Conservation (phyloP, 2,888 invertebrate genomes). For the Fragum fragum region DNA sequence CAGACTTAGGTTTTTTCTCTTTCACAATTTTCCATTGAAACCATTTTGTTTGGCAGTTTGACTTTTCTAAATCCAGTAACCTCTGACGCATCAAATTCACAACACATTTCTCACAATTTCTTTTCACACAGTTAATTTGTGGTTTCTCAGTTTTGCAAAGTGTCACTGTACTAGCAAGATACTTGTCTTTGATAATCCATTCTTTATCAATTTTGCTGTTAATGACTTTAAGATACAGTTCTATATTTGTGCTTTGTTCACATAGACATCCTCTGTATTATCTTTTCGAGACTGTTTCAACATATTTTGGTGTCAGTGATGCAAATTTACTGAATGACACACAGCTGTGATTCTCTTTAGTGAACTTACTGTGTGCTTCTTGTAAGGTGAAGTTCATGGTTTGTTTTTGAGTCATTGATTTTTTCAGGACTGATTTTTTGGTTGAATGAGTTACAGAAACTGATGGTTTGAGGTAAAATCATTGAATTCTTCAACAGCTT, state of each 20-base stretch:
- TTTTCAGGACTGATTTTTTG: conserved; percentile 22
- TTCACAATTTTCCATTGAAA: conserved; percentile 28
- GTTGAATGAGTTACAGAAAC: conserved; percentile 26
- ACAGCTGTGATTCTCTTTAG: conserved; percentile 10
- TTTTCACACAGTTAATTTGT: conserved; percentile 33
- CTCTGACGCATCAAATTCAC: conserved; percentile 4
- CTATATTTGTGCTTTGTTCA: conserved; percentile 40
- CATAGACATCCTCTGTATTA: conserved; percentile 35
- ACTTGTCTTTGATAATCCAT: conserved; percentile 30
- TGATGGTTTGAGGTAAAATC: conserved; percentile 32
- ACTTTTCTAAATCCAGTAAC: background rate
- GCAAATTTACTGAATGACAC: conserved; percentile 38
- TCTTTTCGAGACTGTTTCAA: conserved; percentile 33
- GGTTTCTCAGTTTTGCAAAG: conserved; percentile 25
- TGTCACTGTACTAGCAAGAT: conserved; percentile 22
- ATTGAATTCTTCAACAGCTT: conserved; percentile 1
- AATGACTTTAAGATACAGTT: conserved; percentile 30
- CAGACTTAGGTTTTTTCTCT: conserved; percentile 13
- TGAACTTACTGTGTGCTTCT: conserved; percentile 27
- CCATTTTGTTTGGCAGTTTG: conserved; percentile 8
- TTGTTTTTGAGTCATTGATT: conserved; percentile 31
- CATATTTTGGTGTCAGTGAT: conserved; percentile 35
- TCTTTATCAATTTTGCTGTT: background rate
- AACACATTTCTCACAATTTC: conserved; percentile 30
- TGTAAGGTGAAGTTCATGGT: conserved; percentile 28